Conservation (phyloP, 2,888 invertebrate genomes). For the Tetheella fluctuosa region DNA sequence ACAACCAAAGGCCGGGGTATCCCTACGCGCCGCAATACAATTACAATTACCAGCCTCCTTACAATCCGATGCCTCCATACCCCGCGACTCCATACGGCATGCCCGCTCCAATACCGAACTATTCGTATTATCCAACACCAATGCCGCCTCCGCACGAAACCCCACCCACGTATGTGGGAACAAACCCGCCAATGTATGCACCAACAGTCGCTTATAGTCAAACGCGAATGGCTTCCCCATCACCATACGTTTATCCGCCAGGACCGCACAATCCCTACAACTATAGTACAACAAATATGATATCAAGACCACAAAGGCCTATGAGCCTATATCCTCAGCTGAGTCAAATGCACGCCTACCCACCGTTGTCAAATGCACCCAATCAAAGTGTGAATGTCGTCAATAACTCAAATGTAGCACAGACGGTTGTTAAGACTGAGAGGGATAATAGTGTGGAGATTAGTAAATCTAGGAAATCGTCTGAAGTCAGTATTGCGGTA, state of each 20-base stretch:
- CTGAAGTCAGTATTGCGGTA: slow-evolving; percentile 65
- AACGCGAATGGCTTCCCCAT: slow-evolving; percentile 69
- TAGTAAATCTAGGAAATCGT: slow-evolving; percentile 59
- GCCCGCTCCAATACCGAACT: slow-evolving; percentile 59
- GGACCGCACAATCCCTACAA: slow-evolving; percentile 55
- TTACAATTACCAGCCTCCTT: slow-evolving; percentile 62
- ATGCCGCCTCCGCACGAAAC: slow-evolving; percentile 43
- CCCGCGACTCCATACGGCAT: slow-evolving; percentile 68
- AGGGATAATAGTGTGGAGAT: slow-evolving; percentile 59
- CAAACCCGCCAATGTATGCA: slow-evolving; percentile 56
- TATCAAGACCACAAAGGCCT: slow-evolving; percentile 65
- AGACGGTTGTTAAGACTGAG: slow-evolving; percentile 41
- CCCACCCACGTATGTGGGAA: slow-evolving; percentile 46
- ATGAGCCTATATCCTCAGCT: slow-evolving; percentile 62
- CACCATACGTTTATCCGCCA: slow-evolving; percentile 62
- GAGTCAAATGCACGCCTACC: slow-evolving; percentile 62
- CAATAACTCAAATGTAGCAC: slow-evolving; percentile 40
- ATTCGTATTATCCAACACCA: slow-evolving; percentile 58
- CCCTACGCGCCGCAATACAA: slow-evolving; percentile 57
- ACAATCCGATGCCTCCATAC: slow-evolving; percentile 61
- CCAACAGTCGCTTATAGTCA: slow-evolving; percentile 66
- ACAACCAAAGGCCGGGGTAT: slow-evolving; percentile 68
- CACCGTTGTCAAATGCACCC: slow-evolving; percentile 36
- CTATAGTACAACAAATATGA: slow-evolving; percentile 74
- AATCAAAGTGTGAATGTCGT: slow-evolving; percentile 30